Evolutionary conservation across 2,797 vertebrate genomes (phyloP).

Genomic region (Arrhamphus sclerolepis): DNA sequence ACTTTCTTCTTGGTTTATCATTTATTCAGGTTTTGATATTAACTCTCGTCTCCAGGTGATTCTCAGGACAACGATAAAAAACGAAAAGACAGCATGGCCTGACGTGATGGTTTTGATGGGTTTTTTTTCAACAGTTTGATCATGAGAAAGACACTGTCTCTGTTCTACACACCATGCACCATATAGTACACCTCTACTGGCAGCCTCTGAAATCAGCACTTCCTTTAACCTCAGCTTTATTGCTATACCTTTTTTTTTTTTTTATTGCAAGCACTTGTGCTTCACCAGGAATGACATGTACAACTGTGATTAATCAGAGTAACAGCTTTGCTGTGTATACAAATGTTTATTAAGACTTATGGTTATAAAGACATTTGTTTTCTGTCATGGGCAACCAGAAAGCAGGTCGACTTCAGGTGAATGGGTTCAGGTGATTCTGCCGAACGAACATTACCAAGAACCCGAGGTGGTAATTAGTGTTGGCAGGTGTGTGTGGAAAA

Average conservation of each 20-base stretch:
- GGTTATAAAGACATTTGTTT: background rate
- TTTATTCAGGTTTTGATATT: background rate
- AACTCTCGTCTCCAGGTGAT: background rate
- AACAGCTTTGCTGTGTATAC: too few species aligned
- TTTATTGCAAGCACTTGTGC: background rate
- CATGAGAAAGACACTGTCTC: background rate
- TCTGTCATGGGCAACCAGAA: background rate
- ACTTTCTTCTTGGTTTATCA: background rate
- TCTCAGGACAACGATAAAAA: too few species aligned
- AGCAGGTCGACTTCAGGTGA: too few species aligned
- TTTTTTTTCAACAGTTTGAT: background rate
- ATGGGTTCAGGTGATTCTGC: too few species aligned
- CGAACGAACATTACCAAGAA: too few species aligned
- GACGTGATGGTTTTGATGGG: slow-evolving; percentile 23
- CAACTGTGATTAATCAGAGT: slow-evolving; percentile 16
- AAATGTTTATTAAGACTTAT: background rate
- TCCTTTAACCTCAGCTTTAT: background rate
- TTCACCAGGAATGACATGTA: slow-evolving; percentile 10
- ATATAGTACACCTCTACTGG: background rate
- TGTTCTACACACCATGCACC: too few species aligned
- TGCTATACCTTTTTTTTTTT: background rate
- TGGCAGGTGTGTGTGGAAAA: too few species aligned
- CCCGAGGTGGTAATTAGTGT: too few species aligned
- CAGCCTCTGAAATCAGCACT: slow-evolving; percentile 21
- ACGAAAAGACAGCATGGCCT: rapidly evolving